Conservation (phyloP, 1,140 invertebrate species). For the Bombus waltoni region DNA sequence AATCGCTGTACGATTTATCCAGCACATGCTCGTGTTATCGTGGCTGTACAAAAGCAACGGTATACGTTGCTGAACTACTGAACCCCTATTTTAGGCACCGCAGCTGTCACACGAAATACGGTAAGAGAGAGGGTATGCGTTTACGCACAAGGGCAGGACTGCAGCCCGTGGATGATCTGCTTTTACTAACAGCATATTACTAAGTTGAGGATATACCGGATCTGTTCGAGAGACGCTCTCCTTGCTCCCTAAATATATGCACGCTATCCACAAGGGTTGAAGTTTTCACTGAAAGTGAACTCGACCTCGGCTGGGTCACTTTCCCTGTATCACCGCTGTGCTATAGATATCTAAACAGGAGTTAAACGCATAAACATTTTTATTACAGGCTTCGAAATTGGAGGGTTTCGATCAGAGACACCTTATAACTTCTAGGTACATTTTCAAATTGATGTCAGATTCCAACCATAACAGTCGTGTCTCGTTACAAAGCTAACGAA, state of each 20-base stretch:
- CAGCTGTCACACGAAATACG: conserved; percentile 54
- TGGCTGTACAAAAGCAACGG: conserved; percentile 33
- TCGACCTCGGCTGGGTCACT: not conserved
- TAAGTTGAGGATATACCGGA: conserved; percentile 41
- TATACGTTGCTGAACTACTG: conserved; percentile 33
- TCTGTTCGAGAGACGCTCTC: conserved; percentile 9
- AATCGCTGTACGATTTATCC: conserved; percentile 45
- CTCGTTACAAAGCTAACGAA: no score
- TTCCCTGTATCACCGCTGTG: not conserved
- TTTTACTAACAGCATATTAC: conserved; percentile 28
- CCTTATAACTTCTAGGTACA: no score
- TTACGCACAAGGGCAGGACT: conserved; percentile 44
- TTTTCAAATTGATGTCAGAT: no score
- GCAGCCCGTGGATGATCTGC: conserved; percentile 40
- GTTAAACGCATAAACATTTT: not conserved
- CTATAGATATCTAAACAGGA: not conserved
- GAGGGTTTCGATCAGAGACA: not conserved
- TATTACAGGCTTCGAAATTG: not conserved
- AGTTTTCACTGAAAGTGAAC: conserved; percentile 2
- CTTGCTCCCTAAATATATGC: not conserved
- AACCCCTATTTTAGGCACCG: conserved; percentile 66
- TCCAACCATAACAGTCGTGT: no score
- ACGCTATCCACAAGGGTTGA: not conserved
- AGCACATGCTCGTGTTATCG: conserved; percentile 40
- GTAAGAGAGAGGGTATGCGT: conserved; percentile 21